Evolutionary conservation across 2,113 vertebrate genomes (phyloP).

Genomic region (Tretioscincus oriximinensis): DNA sequence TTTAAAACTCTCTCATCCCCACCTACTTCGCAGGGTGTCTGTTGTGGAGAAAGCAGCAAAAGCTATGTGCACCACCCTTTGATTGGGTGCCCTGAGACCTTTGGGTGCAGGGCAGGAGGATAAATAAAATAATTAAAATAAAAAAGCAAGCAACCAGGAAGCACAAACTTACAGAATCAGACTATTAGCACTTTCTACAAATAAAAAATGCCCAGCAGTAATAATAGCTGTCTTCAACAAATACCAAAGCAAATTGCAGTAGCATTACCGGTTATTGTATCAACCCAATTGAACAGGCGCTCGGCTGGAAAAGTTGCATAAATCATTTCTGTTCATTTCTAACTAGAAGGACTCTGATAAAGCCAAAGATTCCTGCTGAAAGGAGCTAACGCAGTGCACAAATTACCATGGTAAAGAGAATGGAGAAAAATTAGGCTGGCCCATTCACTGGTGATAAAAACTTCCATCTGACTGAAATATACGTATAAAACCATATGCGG

Average conservation of each 20-base stretch:
- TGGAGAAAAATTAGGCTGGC: neutral
- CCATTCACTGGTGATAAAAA: neutral
- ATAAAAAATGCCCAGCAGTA: too few relatives aligned
- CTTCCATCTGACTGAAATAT: neutral
- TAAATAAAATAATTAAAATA: too few relatives aligned
- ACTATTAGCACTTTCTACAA: constrained; percentile 7
- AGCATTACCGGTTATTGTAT: constrained; percentile 24
- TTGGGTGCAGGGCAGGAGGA: too few relatives aligned
- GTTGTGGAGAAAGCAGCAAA: too few relatives aligned
- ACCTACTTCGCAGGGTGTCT: too few relatives aligned
- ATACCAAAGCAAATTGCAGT: constrained; percentile 37
- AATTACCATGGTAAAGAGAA: neutral
- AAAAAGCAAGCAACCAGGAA: constrained; percentile 25
- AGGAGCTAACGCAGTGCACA: constrained; percentile 20
- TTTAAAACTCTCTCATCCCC: too few relatives aligned
- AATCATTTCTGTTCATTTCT: constrained; percentile 30
- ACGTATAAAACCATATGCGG: too few relatives aligned
- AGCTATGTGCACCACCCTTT: too few relatives aligned
- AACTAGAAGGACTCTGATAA: constrained; percentile 30
- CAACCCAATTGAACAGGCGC: constrained; percentile 21
- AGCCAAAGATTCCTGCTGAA: constrained; percentile 11
- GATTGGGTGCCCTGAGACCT: too few relatives aligned
- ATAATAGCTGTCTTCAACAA: constrained; percentile 33
- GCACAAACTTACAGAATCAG: constrained; percentile 22
- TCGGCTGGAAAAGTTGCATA: constrained; percentile 31